Conservation (phyloP, 2,888 invertebrate genomes). For the Coenonympha arcania region DNA sequence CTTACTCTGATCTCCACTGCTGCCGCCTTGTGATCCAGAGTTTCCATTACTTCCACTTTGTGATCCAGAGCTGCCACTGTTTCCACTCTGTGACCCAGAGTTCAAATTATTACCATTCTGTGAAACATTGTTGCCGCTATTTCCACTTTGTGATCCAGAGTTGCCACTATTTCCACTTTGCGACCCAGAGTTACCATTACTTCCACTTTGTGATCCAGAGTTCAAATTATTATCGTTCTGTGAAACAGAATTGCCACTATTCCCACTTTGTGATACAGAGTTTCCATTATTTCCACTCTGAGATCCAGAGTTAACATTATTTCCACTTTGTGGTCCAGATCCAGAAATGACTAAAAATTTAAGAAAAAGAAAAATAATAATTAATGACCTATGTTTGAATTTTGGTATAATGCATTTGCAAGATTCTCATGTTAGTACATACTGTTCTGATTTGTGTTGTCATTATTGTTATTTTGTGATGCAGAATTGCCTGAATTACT, state of each 20-base stretch:
- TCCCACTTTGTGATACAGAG: no score
- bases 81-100: not conserved
- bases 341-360: no score
- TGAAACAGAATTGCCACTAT: no score
- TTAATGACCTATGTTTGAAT: no score
- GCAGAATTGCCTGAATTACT: not conserved
- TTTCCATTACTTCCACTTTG: not conserved
- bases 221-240: no score
- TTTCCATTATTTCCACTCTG: no score
- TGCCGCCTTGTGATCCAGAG: not conserved
- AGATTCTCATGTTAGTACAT: not conserved
- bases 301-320: no score
- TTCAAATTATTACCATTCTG: not conserved
- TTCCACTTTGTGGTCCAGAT: no score
- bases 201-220: no score
- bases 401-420: not conserved
- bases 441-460: not conserved
- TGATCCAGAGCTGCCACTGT: not conserved
- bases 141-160: not conserved
- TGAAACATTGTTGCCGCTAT: not conserved
- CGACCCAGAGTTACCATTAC: not conserved
- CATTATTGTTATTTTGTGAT: not conserved
- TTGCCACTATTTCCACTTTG: not conserved
- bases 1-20: not conserved
- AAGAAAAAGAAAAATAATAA: no score